Conservation (phyloP, 2,797 vertebrate genomes). For the Semaprochilodus insignis region DNA sequence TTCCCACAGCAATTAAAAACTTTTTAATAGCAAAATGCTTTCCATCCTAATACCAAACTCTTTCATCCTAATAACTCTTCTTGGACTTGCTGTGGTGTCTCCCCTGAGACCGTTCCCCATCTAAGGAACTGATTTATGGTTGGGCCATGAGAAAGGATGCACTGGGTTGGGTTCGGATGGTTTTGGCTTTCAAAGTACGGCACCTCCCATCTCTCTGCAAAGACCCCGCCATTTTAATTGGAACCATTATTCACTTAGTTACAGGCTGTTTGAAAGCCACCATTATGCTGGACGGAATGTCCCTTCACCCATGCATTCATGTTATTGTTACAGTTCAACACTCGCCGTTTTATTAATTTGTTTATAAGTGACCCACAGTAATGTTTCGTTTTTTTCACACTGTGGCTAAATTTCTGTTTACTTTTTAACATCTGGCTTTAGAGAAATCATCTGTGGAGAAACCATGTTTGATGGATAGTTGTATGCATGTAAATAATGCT, state of each 20-base stretch:
- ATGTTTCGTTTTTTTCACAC: conserved; percentile 3
- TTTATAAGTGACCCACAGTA: conserved; percentile 32
- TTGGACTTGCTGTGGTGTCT: conserved; percentile 34
- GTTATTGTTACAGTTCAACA: conserved; percentile 34
- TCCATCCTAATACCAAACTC: conserved; percentile 48
- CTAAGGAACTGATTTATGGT: conserved; percentile 64
- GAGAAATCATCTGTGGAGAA: background rate
- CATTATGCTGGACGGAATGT: conserved; percentile 75
- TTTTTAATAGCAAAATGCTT: conserved; percentile 31
- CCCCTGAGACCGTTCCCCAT: conserved; percentile 7
- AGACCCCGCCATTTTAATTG: conserved; percentile 75
- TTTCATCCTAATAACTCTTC: conserved; percentile 30
- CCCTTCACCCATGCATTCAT: conserved; percentile 29
- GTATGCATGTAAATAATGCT: background rate
- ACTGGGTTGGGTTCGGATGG: conserved; percentile 64
- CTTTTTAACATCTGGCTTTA: background rate
- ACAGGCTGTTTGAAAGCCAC: conserved; percentile 64
- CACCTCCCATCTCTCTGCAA: conserved; percentile 60
- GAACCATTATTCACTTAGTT: conserved; percentile 70
- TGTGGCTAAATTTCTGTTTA: background rate
- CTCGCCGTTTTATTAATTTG: conserved; percentile 37
- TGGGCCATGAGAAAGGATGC: conserved; percentile 64
- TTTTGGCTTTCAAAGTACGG: conserved; percentile 65
- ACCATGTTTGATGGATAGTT: background rate
- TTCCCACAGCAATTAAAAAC: background rate